Conservation (phyloP, 2,888 invertebrate species). For the Eurytoma californica region DNA sequence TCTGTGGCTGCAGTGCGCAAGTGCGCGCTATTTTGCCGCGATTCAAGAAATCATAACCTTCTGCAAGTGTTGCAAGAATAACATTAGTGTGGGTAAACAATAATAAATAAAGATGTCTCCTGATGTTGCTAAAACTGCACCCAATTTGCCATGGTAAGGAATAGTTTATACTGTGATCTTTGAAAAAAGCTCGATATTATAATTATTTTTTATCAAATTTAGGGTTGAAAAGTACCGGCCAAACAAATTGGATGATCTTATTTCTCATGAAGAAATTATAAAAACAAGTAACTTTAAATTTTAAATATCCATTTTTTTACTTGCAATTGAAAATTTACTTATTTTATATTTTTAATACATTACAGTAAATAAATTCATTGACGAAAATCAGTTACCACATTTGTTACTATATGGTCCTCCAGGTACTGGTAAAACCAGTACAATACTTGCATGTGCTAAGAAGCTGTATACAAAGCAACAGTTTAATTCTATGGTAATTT, state of each 20-base stretch:
- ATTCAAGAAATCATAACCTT: conserved; percentile 1
- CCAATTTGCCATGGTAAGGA: conserved; percentile 52
- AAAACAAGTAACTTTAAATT: conserved; percentile 87
- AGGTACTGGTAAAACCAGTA: conserved; percentile 98
- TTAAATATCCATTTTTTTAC: background rate
- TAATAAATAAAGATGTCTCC: conserved; percentile 38
- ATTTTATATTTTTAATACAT: conserved; percentile 54
- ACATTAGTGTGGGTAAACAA: background rate
- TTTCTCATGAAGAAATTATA: conserved; percentile 98
- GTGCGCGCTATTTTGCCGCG: background rate
- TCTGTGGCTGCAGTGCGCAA: background rate
- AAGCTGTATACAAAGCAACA: conserved; percentile 93
- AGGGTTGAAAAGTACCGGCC: conserved; percentile 99
- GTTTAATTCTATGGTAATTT: conserved; percentile 91
- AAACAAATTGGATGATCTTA: conserved; percentile 90
- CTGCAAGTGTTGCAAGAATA: background rate
- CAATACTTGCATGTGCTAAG: conserved; percentile 95
- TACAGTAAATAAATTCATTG: conserved; percentile 90
- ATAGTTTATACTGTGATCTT: background rate
- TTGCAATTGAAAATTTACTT: background rate
- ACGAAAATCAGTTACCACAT: conserved; percentile 95
- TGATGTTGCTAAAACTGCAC: conserved; percentile 6
- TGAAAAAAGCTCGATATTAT: background rate
- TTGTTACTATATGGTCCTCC: conserved; percentile 98
- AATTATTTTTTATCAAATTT: conserved; percentile 54